Percentiles rank a stretch among this genome's conserved stretches.
Evolutionary conservation across 2,113 vertebrate species (phyloP).

Genomic region (Oreotrochilus melanogaster): DNA sequence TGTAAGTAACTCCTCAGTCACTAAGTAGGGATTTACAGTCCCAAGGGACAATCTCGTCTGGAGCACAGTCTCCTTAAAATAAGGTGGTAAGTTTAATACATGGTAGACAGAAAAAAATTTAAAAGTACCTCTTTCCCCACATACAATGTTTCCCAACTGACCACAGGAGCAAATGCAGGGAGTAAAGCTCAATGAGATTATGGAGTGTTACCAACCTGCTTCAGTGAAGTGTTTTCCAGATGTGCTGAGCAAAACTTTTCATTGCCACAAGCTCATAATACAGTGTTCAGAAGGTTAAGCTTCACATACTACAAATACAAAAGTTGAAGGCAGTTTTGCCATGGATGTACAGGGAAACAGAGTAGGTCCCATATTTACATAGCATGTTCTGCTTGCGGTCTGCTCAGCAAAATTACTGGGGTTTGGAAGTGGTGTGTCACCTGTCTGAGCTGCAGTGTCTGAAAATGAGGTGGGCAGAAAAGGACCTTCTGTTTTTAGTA

Average conservation of each 20-base stretch:
- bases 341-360: background rate
- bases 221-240: slow-evolving; percentile 7
- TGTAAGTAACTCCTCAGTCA: background rate
- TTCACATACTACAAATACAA: background rate
- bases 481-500: accelerated
- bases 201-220: slow-evolving; percentile 12
- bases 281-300: background rate
- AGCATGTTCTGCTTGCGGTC: background rate
- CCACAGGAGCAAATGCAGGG: background rate
- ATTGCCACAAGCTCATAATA: background rate
- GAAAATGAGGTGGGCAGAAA: background rate
- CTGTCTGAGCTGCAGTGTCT: background rate
- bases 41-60: background rate
- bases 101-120: background rate
- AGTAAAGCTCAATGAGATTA: slow-evolving; percentile 15
- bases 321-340: background rate
- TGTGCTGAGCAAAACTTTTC: slow-evolving; percentile 3
- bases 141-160: slow-evolving; percentile 3
- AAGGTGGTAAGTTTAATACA: slow-evolving; percentile 18
- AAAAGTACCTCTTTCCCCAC: background rate
- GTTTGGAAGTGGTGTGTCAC: background rate
- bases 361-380: background rate
- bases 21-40: background rate
- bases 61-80: slow-evolving; percentile 12
- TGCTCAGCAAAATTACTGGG: background rate